These are phyloP conservation scores for Neoniphon sammara DNA, from an alignment of 2,797 vertebrate genomes.

Conservation along the genomic window DNA sequence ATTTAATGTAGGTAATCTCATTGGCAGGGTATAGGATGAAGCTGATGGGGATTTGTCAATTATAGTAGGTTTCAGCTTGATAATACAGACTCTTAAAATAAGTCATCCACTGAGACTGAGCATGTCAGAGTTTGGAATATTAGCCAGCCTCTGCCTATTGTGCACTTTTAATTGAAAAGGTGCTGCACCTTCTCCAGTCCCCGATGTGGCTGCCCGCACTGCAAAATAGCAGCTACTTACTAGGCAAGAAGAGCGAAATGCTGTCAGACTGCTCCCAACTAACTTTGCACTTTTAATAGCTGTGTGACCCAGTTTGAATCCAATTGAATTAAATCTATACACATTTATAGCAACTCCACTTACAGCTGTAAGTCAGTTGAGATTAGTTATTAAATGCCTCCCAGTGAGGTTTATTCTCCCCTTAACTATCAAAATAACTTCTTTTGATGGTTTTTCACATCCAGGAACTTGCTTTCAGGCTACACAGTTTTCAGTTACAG, in stretches of 20 bases:
- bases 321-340: constrained; percentile 73
- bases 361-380: constrained; percentile 72
- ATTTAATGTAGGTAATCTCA: constrained; percentile 22
- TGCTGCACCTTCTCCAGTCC: constrained; percentile 30
- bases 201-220: constrained; percentile 45
- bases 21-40: constrained; percentile 7
- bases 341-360: constrained; percentile 71
- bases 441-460: constrained; percentile 45
- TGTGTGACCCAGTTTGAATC: constrained; percentile 78
- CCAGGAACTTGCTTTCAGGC: constrained; percentile 39
- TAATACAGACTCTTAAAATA: constrained; percentile 35
- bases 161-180: constrained; percentile 58
- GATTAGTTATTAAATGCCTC: constrained; percentile 67
- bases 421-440: constrained; percentile 53
- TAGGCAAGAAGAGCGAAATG: constrained; percentile 52
- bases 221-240: constrained; percentile 45
- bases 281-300: constrained; percentile 76
- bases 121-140: constrained; percentile 33
- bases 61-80: constrained; percentile 12
- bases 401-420: constrained; percentile 57
- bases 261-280: constrained; percentile 64
- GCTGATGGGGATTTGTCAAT: constrained; percentile 42
- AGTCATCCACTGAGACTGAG: constrained; percentile 26
- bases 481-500: not conserved
- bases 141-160: constrained; percentile 42